Percentiles rank a stretch among this genome's conserved stretches.
Conservation (phyloP, 2,888 invertebrate genomes). For the Psylliodes chrysocephalus region DNA sequence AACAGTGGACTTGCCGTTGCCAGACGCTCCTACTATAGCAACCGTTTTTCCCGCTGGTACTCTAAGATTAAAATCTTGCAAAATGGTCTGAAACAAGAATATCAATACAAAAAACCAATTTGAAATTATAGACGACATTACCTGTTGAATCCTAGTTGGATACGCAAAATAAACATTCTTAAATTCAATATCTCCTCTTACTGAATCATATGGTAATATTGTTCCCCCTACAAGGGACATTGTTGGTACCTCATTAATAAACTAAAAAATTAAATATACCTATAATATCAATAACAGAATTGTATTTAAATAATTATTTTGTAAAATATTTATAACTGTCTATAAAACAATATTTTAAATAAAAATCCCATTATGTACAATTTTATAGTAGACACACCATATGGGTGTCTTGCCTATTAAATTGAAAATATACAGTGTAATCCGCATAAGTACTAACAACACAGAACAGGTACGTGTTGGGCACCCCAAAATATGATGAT, state of each 20-base stretch:
- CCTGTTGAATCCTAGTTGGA: conserved; percentile 80
- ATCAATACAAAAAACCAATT: background rate
- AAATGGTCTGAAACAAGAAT: conserved; percentile 69
- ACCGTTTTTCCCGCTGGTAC: conserved; percentile 90
- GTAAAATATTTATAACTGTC: too few relatives aligned
- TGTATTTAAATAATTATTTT: too few relatives aligned
- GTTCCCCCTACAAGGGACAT: conserved; percentile 76
- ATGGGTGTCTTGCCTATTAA: too few relatives aligned
- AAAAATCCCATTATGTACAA: too few relatives aligned
- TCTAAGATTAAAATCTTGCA: conserved; percentile 83
- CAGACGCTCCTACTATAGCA: conserved; percentile 93
- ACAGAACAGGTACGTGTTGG: too few relatives aligned
- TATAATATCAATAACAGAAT: too few relatives aligned
- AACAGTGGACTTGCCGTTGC: conserved; percentile 95
- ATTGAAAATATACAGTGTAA: too few relatives aligned
- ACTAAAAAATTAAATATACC: too few relatives aligned
- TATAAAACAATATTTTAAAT: too few relatives aligned
- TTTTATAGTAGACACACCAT: too few relatives aligned
- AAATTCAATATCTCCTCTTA: conserved; percentile 85
- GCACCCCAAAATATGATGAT: too few relatives aligned
- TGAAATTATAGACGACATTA: conserved; percentile 48
- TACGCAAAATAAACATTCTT: conserved; percentile 89
- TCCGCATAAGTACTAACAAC: too few relatives aligned
- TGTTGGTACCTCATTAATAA: conserved; percentile 76
- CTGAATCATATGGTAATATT: conserved; percentile 74